Evolutionary conservation across 2,113 vertebrate genomes (phyloP), one percentile per base, ranked within the genome.

Genomic region (Boleophthalmus pectinirostris): DNA sequence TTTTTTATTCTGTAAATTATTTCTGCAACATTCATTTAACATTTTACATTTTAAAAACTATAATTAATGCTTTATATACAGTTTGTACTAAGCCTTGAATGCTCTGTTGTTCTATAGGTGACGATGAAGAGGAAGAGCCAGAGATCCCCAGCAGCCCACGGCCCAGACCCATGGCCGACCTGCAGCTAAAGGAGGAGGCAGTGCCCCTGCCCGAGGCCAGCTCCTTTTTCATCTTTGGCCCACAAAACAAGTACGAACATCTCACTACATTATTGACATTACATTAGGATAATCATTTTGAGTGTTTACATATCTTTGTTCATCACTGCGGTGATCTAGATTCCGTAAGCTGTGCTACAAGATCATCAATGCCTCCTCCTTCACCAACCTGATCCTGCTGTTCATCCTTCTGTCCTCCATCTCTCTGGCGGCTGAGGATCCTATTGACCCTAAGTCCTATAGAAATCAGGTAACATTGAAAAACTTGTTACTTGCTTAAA

Each of bases 321-420:
- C 14, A 23, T 56, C 0, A 25, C 53, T 21, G 18, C 47, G 49
- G 43, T 21, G 54, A 12, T 67, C 21, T 61, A 99, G 97, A 91
- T 91, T 98, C 85, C 95, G 98, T 0, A 95, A 98, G 54, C 81
- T 99, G 23, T 99, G 97, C 83, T 97, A 98, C 89, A 95, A 96
- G 77, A 96, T 95, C 20, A 94, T 99, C 85, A 99, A 98, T 0
- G 96, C 96, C 81, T 97, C 97, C 1, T 95, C 96, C 87, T 99
- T 99, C 92, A 99, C 98, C 89, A 99, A 99, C 92, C 95, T 99
- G 80, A 99, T 99, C 92, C 94, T 99, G 64, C 93, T 98, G 71
- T 99, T 99, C 93, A 99, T 99, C 85, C 92, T 99, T 85, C 96
- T 99, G 77, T 98, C 96, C 87, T 98, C 97, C n/a, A 97, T 98